Evolutionary conservation across 2,888 invertebrate genomes (phyloP), one percentile per base, ranked within the genome.

Genomic region (Leptinotarsa haldemani): DNA sequence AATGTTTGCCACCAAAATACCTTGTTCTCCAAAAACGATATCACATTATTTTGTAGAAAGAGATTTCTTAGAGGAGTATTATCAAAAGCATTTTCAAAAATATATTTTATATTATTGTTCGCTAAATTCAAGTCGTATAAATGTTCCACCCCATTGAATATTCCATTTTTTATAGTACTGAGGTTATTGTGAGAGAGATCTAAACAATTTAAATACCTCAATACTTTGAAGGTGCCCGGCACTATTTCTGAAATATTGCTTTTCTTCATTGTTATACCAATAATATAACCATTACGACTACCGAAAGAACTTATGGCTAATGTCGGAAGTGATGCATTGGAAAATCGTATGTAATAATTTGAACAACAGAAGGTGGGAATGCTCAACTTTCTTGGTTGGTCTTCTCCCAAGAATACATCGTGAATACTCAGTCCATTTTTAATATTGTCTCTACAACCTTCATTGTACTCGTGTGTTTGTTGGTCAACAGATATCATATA

Each of bases 81-180:
- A 50, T 50, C 50, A n/a, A 50, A 50, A 50, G 50, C 50, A n/a
- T 50, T 50, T 50, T 50, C 50, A 50, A 13, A 50, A 16, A 50
- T 50, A n/a, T 50, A n/a, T 50, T 50, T 50, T 50, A 50, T 50
- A n/a, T n/a, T n/a, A 50, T 50, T 50, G n/a, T 50, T 50, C 50
- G 50, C 15, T 50, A 50, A 50, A 50, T 50, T 50, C 50, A 50
- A 50, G 50, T 50, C 50, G 7, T 50, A 50, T 7, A 50, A 50
- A 50, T 50, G 50, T 50, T 50, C 16, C n/a, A 50, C n/a, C n/a
- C 50, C n/a, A 50, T 15, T 50, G 16, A 50, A 50, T 50, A n/a
- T 50, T 50, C n/a, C 50, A 50, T 50, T 50, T 50, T 50, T 50
- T 50, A 50, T 16, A 50, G 0, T 4, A 50, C 50, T 4, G n/a